Evolutionary conservation across 2,888 invertebrate species (phyloP).

Genomic region (Tipula unca): DNA sequence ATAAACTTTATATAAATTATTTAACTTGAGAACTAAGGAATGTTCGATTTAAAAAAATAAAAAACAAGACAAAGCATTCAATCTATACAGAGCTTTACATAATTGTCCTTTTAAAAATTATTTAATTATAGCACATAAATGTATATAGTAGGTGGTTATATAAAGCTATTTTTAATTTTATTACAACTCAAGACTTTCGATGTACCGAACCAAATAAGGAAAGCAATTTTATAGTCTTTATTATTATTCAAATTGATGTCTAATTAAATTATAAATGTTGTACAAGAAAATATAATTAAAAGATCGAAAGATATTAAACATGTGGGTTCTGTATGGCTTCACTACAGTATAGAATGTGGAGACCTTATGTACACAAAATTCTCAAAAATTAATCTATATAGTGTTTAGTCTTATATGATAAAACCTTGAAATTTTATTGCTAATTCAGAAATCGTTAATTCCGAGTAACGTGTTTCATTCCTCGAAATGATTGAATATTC

Average conservation of each 20-base stretch:
- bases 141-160: background rate
- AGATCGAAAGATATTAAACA: background rate
- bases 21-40: background rate
- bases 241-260: background rate
- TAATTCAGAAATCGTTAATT: background rate
- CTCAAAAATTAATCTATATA: background rate
- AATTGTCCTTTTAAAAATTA: background rate
- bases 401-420: background rate
- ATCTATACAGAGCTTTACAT: background rate
- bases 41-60: background rate
- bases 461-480: background rate
- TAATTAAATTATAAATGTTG: background rate
- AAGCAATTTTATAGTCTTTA: background rate
- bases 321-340: background rate
- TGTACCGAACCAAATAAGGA: background rate
- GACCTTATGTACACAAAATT: background rate
- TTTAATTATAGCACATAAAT: background rate
- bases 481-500: background rate
- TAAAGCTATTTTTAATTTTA: background rate
- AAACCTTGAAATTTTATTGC: background rate
- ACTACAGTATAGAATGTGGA: background rate
- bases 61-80: background rate
- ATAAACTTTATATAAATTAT: slow-evolving; percentile 4
- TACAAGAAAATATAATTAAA: background rate
- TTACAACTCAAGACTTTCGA: background rate